phyloP scores from a whole-genome alignment of 2,797 vertebrate species.

The Cottoperca gobio region DNA sequence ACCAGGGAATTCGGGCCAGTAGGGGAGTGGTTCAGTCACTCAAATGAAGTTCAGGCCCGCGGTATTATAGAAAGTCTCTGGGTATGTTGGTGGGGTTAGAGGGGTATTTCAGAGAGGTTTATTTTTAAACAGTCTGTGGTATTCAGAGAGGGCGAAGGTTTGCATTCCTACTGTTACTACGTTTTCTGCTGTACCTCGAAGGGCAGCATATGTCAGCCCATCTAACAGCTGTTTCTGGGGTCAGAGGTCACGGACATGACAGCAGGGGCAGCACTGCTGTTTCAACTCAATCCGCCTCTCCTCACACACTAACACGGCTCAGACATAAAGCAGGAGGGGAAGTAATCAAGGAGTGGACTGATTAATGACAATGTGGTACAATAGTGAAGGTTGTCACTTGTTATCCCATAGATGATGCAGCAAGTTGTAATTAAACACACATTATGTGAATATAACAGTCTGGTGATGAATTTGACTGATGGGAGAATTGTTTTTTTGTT shows the following conservation, averaged over 20 bases:
- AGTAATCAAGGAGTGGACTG: background rate
- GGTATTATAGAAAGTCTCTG: conserved; percentile 29
- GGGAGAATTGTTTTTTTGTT: no score
- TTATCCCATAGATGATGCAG: background rate
- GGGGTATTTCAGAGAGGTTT: conserved; percentile 40
- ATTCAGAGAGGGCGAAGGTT: conserved; percentile 40
- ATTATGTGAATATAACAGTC: background rate
- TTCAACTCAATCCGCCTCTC: conserved; percentile 25
- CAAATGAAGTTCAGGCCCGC: conserved; percentile 3
- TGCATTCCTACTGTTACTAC: conserved; percentile 54
- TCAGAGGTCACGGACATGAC: conserved; percentile 68
- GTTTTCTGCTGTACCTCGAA: conserved; percentile 44
- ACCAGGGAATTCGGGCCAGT: conserved; percentile 19
- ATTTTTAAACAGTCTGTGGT: conserved; percentile 62
- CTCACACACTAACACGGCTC: background rate
- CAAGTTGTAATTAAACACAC: background rate
- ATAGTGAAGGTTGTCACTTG: background rate
- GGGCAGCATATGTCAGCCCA: conserved; percentile 60
- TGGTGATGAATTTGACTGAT: no score
- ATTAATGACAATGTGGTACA: background rate
- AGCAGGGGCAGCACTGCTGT: conserved; percentile 42
- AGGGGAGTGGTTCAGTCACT: conserved; percentile 19
- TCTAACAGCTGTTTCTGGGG: conserved; percentile 70
- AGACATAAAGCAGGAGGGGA: background rate
- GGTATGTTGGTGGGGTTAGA: background rate